Percentiles rank a stretch among this genome's conserved stretches.
Conservation (phyloP, 1,140 invertebrate genomes). For the Venturia canescens region DNA sequence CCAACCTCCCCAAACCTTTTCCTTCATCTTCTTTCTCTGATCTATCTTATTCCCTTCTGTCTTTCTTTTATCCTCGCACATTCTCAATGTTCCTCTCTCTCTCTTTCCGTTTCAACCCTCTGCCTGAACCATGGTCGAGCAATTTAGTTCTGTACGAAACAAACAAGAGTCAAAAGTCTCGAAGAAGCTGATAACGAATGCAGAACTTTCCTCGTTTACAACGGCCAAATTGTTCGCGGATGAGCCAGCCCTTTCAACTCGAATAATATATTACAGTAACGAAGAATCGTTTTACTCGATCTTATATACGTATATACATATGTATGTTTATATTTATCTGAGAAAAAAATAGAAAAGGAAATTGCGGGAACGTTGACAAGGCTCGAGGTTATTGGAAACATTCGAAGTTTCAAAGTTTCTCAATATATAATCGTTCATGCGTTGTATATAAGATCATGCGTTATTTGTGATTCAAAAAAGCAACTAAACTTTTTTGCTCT, state of each 20-base stretch:
- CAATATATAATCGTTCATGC: too few relatives aligned
- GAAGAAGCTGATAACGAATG: conserved; percentile 65
- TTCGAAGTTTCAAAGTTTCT: too few relatives aligned
- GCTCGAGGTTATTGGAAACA: too few relatives aligned
- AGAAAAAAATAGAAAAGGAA: background rate
- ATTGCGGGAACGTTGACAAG: too few relatives aligned
- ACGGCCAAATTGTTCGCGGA: conserved; percentile 67
- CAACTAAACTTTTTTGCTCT: too few relatives aligned
- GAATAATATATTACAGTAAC: background rate
- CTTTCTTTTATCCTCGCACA: background rate
- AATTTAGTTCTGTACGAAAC: conserved; percentile 42
- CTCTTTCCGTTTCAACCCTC: background rate
- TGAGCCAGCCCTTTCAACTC: conserved; percentile 27
- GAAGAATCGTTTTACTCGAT: background rate
- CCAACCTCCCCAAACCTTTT: background rate
- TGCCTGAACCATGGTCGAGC: background rate
- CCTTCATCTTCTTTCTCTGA: conserved; percentile 25
- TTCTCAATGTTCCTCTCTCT: background rate
- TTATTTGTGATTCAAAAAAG: too few relatives aligned
- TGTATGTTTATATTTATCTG: background rate
- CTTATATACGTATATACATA: background rate
- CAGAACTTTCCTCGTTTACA: conserved; percentile 71
- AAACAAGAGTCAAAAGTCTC: conserved; percentile 52
- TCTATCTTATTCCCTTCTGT: conserved; percentile 13
- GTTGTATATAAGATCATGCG: too few relatives aligned